These are phyloP conservation scores for Strix uralensis DNA, from an alignment of 2,113 vertebrate species.

Conservation along the genomic window DNA sequence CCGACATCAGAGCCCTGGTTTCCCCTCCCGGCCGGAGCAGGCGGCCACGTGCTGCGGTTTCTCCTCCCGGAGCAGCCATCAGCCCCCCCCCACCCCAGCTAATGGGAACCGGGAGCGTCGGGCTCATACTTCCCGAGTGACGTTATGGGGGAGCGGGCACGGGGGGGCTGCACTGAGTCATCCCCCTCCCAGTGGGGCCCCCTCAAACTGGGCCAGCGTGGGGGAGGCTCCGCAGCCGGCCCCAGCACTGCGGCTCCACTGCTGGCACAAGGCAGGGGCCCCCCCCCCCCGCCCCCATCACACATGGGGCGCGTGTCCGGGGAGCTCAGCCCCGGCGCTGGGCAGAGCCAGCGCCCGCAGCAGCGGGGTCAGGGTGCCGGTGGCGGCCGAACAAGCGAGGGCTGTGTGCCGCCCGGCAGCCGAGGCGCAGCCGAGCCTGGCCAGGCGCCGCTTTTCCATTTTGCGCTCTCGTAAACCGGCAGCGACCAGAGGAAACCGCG, in stretches of 20 bases:
- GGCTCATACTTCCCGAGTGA: conserved; percentile 54
- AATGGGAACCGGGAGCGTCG: neutral
- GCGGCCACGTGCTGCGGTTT: neutral
- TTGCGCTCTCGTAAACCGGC: neutral
- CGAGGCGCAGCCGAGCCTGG: neutral
- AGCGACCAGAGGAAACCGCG: neutral
- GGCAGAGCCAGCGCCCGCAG: neutral
- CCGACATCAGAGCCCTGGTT: neutral
- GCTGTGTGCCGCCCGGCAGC: neutral
- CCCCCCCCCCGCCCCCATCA: rapidly evolving
- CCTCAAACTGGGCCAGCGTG: neutral
- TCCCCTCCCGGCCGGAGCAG: neutral
- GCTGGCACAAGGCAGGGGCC: rapidly evolving
- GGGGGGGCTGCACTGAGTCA: conserved; percentile 2
- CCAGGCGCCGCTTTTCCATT: neutral
- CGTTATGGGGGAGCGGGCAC: conserved; percentile 1
- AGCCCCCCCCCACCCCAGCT: neutral
- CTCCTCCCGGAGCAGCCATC: neutral
- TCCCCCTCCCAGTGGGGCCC: conserved; percentile 28
- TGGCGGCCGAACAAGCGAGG: neutral
- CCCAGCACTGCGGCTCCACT: neutral
- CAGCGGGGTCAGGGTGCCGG: neutral
- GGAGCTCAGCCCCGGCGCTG: rapidly evolving
- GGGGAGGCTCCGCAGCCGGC: neutral
- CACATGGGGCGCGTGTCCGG: neutral